Percentiles rank a stretch among this genome's conserved stretches.
phyloP scores from a whole-genome alignment of 2,797 vertebrate genomes.

The Pteropus rufus region DNA sequence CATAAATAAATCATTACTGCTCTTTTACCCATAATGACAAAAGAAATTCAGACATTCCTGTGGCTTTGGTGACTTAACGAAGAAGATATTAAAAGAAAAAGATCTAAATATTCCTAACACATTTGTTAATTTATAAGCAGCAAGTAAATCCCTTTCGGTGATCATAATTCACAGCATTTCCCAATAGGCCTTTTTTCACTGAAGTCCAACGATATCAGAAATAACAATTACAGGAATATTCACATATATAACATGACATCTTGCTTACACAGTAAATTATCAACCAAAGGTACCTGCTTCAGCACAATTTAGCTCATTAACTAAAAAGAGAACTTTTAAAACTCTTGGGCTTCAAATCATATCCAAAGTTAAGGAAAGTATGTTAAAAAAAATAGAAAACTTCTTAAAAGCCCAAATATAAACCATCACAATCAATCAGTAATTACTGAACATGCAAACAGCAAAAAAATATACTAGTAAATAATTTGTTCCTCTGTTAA shows the following conservation, averaged over 20 bases:
- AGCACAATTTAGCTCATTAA: conserved; percentile 15
- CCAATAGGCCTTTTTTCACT: not conserved
- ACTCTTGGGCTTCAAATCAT: not conserved
- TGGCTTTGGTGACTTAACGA: not conserved
- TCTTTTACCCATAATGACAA: conserved; percentile 26
- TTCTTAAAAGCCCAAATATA: conserved; percentile 1
- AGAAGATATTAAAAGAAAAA: not conserved
- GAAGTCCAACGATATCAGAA: not conserved
- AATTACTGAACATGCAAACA: conserved; percentile 32
- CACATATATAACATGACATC: not conserved
- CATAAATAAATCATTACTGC: conserved; percentile 43
- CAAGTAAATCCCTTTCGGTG: conserved; percentile 3
- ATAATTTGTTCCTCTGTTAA: not conserved
- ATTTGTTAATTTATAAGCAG: not conserved
- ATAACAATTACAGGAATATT: not conserved
- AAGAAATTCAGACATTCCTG: not conserved
- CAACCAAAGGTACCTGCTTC: not conserved
- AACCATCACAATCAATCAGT: not conserved
- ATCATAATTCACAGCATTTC: conserved; percentile 42
- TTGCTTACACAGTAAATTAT: conserved; percentile 35
- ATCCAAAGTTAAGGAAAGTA: conserved; percentile 26
- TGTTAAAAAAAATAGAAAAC: not conserved
- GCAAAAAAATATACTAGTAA: not conserved
- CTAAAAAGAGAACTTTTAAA: conserved; percentile 24
- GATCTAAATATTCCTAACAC: not conserved